phyloP scores from a whole-genome alignment of 2,113 vertebrate genomes.

The Callipepla squamata region DNA sequence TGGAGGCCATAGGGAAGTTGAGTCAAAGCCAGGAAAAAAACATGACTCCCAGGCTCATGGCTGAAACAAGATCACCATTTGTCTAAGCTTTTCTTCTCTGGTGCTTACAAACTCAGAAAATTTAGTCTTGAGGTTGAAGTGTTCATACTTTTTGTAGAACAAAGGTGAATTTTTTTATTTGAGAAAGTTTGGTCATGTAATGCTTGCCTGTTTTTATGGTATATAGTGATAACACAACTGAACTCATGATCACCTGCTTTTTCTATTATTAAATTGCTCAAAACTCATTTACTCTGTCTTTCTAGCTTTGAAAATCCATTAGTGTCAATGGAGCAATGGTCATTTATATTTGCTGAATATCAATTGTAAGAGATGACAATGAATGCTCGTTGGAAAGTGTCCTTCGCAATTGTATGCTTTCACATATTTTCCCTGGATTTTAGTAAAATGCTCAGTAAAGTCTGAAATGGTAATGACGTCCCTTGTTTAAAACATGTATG shows the following conservation, averaged over 20 bases:
- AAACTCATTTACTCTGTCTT: neutral
- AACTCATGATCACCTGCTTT: neutral
- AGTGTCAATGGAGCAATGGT: neutral
- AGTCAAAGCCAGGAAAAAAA: neutral
- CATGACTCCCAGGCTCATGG: neutral
- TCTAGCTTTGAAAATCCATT: neutral
- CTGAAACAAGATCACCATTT: neutral
- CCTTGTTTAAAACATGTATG: neutral
- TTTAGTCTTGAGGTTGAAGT: neutral
- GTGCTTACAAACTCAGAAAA: neutral
- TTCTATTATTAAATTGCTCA: neutral
- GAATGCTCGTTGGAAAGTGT: neutral
- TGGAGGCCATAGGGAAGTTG: neutral
- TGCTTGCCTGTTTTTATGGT: neutral
- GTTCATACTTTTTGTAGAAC: neutral
- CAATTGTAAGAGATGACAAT: neutral
- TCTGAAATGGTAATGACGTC: neutral
- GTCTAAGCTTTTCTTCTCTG: neutral
- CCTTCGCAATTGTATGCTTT: neutral
- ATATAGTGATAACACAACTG: neutral
- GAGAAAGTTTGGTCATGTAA: neutral
- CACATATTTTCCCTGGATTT: neutral
- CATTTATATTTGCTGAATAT: neutral
- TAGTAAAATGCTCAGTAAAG: neutral
- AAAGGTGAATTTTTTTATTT: neutral